Percentiles rank a stretch among this genome's conserved stretches.
Conservation (phyloP, 2,797 vertebrate genomes). For the Hydrocynus forskahlii region DNA sequence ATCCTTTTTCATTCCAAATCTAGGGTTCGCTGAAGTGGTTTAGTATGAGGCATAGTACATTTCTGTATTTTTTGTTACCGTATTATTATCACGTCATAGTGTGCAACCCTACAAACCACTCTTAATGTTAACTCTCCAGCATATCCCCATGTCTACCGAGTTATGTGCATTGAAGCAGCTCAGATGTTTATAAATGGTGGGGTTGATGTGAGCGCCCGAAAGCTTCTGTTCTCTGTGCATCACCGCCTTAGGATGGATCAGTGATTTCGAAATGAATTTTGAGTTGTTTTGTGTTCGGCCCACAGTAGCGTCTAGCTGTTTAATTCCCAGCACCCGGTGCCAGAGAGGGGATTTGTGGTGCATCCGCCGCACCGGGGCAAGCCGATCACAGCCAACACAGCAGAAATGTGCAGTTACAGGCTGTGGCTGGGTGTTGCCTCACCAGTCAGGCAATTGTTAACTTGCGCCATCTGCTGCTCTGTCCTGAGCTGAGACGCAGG, state of each 20-base stretch:
- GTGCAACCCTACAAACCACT: background rate
- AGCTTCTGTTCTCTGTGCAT: background rate
- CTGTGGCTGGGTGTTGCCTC: constrained; percentile 73
- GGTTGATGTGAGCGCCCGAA: background rate
- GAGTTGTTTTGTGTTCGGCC: background rate
- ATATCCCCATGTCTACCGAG: background rate
- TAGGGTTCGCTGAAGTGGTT: background rate
- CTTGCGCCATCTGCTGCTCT: constrained; percentile 75
- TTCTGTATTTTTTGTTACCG: background rate
- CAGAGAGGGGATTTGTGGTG: constrained; percentile 59
- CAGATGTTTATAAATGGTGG: background rate
- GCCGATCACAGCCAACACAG: constrained; percentile 65
- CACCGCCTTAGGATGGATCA: background rate
- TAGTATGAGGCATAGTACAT: background rate
- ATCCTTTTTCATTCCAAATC: background rate
- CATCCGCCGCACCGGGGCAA: constrained; percentile 62
- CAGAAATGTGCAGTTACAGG: constrained; percentile 67
- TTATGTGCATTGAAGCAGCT: background rate
- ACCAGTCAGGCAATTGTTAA: constrained; percentile 50
- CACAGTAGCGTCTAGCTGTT: constrained; percentile 8
- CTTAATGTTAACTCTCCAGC: background rate
- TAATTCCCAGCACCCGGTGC: constrained; percentile 44
- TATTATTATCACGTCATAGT: too few relatives aligned
- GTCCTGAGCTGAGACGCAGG: background rate
- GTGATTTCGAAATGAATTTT: background rate